A percentile compares a stretch with the other conserved stretches of the same genome.
These are phyloP conservation scores for Meganola albula DNA, from an alignment of 2,888 invertebrate species.

Conservation along the genomic window DNA sequence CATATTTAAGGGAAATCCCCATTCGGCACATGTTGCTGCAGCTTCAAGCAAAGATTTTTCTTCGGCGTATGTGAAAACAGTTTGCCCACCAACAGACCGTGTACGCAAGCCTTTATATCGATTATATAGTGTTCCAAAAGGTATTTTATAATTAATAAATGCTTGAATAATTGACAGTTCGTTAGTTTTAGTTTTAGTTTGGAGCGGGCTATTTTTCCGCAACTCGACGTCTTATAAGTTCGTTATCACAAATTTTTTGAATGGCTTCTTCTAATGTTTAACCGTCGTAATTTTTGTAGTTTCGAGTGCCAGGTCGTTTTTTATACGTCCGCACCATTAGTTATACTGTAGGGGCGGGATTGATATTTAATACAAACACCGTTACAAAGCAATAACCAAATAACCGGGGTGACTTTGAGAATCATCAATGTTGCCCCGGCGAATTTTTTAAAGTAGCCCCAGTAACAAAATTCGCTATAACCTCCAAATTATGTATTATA, in stretches of 20 bases:
- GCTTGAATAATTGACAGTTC: constrained; percentile 5
- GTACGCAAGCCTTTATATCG: constrained; percentile 5
- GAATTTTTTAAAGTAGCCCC: neutral
- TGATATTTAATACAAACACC: neutral
- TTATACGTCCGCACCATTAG: constrained; percentile 10
- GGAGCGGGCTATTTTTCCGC: no score
- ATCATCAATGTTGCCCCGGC: neutral
- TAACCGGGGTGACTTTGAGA: neutral
- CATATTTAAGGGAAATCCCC: constrained; percentile 18
- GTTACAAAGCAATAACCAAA: neutral
- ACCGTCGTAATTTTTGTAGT: constrained; percentile 14
- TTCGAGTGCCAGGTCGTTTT: constrained; percentile 12
- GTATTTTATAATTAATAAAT: constrained; percentile 4
- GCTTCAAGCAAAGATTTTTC: constrained; percentile 12
- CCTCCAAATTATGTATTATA: neutral
- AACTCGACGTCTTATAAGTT: no score
- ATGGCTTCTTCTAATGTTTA: constrained; percentile 1
- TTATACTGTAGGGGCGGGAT: neutral
- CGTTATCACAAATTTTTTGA: neutral
- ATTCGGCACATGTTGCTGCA: constrained; percentile 18
- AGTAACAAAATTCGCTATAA: neutral
- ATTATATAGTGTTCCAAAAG: constrained; percentile 6
- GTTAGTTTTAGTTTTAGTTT: no score
- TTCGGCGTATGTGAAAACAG: constrained; percentile 14
- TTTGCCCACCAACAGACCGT: constrained; percentile 11